Percentiles rank a stretch among this genome's conserved stretches.
phyloP scores from a whole-genome alignment of 2,888 invertebrate genomes.

The Agrotis ipsilon region DNA sequence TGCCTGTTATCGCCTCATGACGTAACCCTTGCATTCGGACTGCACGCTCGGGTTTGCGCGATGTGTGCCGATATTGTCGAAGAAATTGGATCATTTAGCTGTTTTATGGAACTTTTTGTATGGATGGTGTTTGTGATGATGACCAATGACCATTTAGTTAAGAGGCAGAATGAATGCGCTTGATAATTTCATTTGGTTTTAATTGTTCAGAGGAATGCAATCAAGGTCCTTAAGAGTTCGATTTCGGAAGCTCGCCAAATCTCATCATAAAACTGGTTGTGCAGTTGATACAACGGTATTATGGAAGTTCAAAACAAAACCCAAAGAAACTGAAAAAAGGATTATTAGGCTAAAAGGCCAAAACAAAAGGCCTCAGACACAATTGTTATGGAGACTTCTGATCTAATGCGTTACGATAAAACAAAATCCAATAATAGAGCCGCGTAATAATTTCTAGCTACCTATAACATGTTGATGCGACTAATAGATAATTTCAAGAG shows the following conservation, averaged over 20 bases:
- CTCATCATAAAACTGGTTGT: slow-evolving; percentile 1
- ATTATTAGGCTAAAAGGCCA: background rate
- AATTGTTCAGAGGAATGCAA: slow-evolving; percentile 4
- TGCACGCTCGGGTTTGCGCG: slow-evolving; percentile 66
- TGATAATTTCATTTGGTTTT: slow-evolving; percentile 13
- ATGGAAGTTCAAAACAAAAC: background rate
- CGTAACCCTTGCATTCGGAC: slow-evolving; percentile 79
- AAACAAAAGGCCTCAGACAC: background rate
- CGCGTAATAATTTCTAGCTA: background rate
- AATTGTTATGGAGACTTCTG: background rate
- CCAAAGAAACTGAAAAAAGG: background rate
- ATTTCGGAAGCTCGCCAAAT: background rate
- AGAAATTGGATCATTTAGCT: slow-evolving; percentile 58
- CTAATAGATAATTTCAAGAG: background rate
- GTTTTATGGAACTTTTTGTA: slow-evolving; percentile 45
- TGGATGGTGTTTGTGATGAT: slow-evolving; percentile 30
- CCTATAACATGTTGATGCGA: background rate
- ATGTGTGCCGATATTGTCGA: slow-evolving; percentile 52
- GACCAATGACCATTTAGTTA: slow-evolving; percentile 34
- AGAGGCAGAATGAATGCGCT: slow-evolving; percentile 15
- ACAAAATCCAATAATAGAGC: slow-evolving; percentile 8
- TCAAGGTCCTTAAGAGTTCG: background rate
- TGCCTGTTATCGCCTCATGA: slow-evolving; percentile 76
- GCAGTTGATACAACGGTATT: background rate
- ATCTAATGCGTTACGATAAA: slow-evolving; percentile 8